Conservation (phyloP, 2,888 invertebrate genomes). For the Alsophila aescularia region DNA sequence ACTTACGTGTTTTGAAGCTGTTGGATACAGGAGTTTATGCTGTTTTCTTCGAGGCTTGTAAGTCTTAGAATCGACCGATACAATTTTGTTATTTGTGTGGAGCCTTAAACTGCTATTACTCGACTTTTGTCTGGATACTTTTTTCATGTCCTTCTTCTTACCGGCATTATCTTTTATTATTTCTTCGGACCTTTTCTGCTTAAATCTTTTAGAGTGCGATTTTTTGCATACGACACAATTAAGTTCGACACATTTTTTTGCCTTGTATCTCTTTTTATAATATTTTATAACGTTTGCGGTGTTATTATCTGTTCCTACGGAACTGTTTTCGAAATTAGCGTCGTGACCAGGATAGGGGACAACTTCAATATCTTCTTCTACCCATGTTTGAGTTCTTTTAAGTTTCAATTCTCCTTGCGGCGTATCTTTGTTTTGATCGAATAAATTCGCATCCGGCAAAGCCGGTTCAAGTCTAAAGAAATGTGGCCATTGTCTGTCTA, state of each 20-base stretch:
- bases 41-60: constrained; percentile 38
- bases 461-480: constrained; percentile 23
- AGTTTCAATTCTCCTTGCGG: constrained; percentile 41
- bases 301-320: constrained; percentile 48
- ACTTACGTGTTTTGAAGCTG: constrained; percentile 59
- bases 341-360: constrained; percentile 43
- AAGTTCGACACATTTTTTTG: constrained; percentile 33
- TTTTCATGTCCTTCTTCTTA: constrained; percentile 47
- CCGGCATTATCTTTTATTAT: constrained; percentile 43
- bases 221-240: constrained; percentile 32
- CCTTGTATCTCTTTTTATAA: constrained; percentile 44
- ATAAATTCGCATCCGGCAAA: constrained; percentile 12
- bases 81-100: constrained; percentile 42
- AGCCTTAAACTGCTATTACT: constrained; percentile 42
- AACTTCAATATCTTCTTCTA: constrained; percentile 52
- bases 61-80: constrained; percentile 38
- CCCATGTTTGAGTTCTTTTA: constrained; percentile 60
- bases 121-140: constrained; percentile 42
- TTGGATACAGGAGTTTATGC: constrained; percentile 39
- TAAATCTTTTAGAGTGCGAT: constrained; percentile 33
- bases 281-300: constrained; percentile 34
- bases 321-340: constrained; percentile 40
- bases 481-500: constrained; percentile 39
- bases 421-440: constrained; percentile 4
- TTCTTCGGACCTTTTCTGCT: constrained; percentile 34